Evolutionary conservation across 2,797 vertebrate species (phyloP), one percentile per base, ranked within the genome.

Genomic region (Esox masquinongy): DNA sequence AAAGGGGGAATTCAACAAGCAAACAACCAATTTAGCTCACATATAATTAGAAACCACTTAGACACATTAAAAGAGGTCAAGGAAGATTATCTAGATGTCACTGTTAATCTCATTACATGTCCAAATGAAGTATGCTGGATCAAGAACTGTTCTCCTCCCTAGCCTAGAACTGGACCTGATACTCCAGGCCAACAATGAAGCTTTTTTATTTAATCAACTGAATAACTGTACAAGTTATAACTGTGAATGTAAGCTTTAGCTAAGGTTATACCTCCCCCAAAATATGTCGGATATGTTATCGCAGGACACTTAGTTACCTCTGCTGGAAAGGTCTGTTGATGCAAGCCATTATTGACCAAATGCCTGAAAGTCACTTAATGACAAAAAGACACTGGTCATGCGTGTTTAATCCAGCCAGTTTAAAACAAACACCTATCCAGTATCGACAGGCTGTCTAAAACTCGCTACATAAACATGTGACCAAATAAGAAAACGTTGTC

Each of bases 91-190:
- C 63, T 31, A 29, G 24, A 29, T 64, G 22, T 26, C 24, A 66
- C 26, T 31, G 15, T 66, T 66, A 67, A 67, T 67, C 64, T 34
- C 31, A 36, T 67, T 34, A 67, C 64, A 67, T 67, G 14, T 36
- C 31, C 16, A 66, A 8, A 3, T 34, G 64, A 66, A 36, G 29
- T 29, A 14, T 61, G 56, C 22, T 24, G 3, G 56, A n/a, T 24
- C 22, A 61, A 14, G 22, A 61, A 61, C 56, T 4, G 56, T 61
- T 47, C 43, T 14, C 11, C 12, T 47, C 9, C 43, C 9, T 47
- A 47, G 2, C 17, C 56, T 59, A 22, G 56, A 24, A 22, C 56
- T 59, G n/a, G 56, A 22, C 56, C 56, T 12, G n/a, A 59, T 24
- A 59, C n/a, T 12, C 8, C 2, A 43, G 43, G 43, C 43, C 43